These are phyloP conservation scores for Sardinella longiceps DNA, from an alignment of 2,797 vertebrate species.

Conservation along the genomic window DNA sequence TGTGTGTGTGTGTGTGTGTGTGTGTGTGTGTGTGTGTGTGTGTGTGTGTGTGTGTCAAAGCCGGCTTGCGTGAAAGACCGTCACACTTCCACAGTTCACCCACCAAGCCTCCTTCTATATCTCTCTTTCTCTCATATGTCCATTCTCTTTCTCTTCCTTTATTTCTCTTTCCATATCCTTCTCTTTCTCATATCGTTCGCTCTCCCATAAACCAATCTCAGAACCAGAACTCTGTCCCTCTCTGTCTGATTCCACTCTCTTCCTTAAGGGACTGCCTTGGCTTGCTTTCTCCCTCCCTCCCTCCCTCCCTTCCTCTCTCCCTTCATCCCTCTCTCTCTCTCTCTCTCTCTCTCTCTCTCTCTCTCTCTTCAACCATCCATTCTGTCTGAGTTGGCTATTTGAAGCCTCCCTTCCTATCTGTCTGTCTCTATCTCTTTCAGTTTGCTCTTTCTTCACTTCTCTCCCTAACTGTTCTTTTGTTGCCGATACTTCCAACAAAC, in stretches of 20 bases:
- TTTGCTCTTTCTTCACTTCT: not conserved
- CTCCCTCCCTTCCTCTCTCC: not conserved
- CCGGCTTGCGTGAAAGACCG: not conserved
- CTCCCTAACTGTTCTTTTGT: not conserved
- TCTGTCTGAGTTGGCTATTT: not conserved
- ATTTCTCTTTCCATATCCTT: conserved; percentile 1
- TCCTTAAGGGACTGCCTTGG: not conserved
- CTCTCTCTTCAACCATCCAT: not conserved
- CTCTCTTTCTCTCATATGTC: conserved; percentile 38
- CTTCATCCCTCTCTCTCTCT: not conserved
- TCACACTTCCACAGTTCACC: conserved; percentile 18
- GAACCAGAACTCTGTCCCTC: not conserved
- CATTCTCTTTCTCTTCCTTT: conserved; percentile 24
- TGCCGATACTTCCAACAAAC: not conserved
- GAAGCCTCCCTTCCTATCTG: not conserved
- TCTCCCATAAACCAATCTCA: not conserved
- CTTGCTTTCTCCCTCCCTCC: not conserved
- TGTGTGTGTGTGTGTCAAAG: conserved; percentile 1
- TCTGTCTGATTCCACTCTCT: not conserved
- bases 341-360: too few species aligned
- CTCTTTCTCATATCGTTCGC: not conserved
- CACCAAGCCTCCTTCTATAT: conserved; percentile 27
- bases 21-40: conserved; percentile 44
- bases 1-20: conserved; percentile 28
- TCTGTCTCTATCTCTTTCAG: not conserved